Evolutionary conservation across 2,888 invertebrate species (phyloP).

Genomic region (Hirtodrosophila alboralis): DNA sequence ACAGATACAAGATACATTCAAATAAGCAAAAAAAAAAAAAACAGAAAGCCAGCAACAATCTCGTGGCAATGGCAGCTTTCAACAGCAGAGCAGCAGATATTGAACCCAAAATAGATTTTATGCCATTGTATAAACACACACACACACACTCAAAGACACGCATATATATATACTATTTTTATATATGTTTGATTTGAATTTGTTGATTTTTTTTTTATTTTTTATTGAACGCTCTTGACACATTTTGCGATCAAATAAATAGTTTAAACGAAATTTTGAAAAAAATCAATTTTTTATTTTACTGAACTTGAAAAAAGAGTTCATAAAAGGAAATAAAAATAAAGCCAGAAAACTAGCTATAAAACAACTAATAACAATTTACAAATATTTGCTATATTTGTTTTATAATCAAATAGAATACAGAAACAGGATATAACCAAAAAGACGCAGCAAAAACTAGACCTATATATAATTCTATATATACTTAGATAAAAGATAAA

Average conservation of each 20-base stretch:
- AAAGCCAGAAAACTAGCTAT: neutral
- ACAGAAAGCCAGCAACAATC: slow-evolving; percentile 42
- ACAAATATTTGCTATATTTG: too few relatives aligned
- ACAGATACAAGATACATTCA: slow-evolving; percentile 39
- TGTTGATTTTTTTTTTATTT: slow-evolving; percentile 2
- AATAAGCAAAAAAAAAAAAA: slow-evolving; percentile 39
- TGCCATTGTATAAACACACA: slow-evolving; percentile 43
- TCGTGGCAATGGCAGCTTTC: slow-evolving; percentile 21
- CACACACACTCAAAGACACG: slow-evolving; percentile 15
- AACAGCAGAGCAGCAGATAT: slow-evolving; percentile 10
- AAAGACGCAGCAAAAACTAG: neutral
- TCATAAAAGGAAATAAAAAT: too few relatives aligned
- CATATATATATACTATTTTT: slow-evolving; percentile 2
- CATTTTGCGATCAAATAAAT: too few relatives aligned
- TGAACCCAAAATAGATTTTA: slow-evolving; percentile 63
- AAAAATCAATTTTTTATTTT: too few relatives aligned
- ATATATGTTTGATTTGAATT: too few relatives aligned
- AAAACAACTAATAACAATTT: too few relatives aligned
- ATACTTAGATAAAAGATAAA: too few relatives aligned
- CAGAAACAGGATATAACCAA: neutral
- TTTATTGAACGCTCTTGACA: neutral
- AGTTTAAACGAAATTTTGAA: too few relatives aligned
- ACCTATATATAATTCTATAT: neutral
- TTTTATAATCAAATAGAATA: neutral
- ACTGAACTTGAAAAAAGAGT: too few relatives aligned